A percentile compares a stretch with the other conserved stretches of the same genome.
Evolutionary conservation across 2,888 invertebrate genomes (phyloP).

Genomic region (Tenthredo livida): DNA sequence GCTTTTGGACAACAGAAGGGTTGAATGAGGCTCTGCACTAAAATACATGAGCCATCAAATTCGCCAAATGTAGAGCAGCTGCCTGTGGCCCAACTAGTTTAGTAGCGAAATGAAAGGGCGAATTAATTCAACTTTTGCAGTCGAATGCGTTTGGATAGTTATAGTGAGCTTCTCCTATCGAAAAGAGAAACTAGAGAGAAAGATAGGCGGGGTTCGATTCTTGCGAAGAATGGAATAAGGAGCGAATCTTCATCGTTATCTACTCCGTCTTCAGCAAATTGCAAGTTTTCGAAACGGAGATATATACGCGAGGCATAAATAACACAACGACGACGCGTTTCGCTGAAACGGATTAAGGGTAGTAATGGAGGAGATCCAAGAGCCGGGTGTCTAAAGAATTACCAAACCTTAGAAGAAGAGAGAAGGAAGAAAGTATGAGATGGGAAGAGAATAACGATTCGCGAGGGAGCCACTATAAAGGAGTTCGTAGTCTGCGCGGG

Average conservation of each 20-base stretch:
- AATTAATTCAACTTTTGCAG: constrained; percentile 9
- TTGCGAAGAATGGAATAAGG: background rate
- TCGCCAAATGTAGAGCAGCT: constrained; percentile 28
- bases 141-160: background rate
- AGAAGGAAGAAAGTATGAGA: constrained; percentile 55
- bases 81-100: background rate
- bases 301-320: constrained; percentile 12
- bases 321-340: background rate
- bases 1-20: constrained; percentile 32
- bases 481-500: constrained; percentile 60
- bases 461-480: constrained; percentile 76
- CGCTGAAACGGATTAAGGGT: constrained; percentile 6
- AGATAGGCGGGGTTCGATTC: background rate
- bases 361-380: background rate
- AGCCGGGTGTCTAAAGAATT: background rate
- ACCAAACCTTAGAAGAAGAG: constrained; percentile 53
- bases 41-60: constrained; percentile 48
- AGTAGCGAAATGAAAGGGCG: background rate
- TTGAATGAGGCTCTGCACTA: constrained; percentile 12
- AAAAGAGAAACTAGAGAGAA: background rate
- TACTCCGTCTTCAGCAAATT: background rate
- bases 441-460: constrained; percentile 71
- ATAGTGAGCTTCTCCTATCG: background rate
- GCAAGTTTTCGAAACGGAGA: background rate
- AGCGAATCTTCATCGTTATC: background rate